Percentiles rank a stretch among this genome's conserved stretches.
phyloP scores from a whole-genome alignment of 2,797 vertebrate genomes.

The Rousettus madagascariensis region DNA sequence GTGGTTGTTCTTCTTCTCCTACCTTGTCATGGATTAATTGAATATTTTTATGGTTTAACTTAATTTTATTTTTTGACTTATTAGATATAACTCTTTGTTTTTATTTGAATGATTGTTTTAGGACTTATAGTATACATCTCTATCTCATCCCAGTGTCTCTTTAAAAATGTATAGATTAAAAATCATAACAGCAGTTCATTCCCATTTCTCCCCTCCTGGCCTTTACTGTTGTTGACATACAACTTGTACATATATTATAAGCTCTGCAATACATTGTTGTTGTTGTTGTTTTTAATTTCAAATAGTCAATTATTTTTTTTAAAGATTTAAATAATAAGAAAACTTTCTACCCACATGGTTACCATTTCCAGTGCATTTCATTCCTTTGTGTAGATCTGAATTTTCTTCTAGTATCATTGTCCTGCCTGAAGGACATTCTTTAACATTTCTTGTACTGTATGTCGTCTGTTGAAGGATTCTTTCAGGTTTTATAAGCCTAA shows the following conservation, averaged over 20 bases:
- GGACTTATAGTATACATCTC: neutral
- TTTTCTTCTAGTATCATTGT: neutral
- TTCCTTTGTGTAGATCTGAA: neutral
- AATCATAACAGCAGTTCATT: neutral
- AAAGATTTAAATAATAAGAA: constrained; percentile 11
- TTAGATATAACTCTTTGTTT: neutral
- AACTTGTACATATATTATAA: neutral
- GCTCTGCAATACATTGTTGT: neutral
- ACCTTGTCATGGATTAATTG: neutral
- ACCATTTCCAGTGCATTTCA: neutral
- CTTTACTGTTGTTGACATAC: neutral
- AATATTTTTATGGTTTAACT: constrained; percentile 19
- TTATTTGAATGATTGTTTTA: constrained; percentile 3
- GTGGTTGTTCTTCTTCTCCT: neutral
- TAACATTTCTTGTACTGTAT: neutral
- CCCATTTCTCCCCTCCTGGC: neutral
- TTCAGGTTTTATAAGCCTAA: neutral
- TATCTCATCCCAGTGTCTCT: neutral
- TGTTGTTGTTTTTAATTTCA: neutral
- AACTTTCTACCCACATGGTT: neutral
- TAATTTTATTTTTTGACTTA: neutral
- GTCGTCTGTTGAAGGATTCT: neutral
- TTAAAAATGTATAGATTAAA: neutral
- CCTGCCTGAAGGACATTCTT: neutral
- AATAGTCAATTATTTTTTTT: neutral